Percentiles rank a stretch among this genome's conserved stretches.
These are phyloP conservation scores for Zaprionus capensis DNA, from an alignment of 1,140 invertebrate species.

Conservation along the genomic window DNA sequence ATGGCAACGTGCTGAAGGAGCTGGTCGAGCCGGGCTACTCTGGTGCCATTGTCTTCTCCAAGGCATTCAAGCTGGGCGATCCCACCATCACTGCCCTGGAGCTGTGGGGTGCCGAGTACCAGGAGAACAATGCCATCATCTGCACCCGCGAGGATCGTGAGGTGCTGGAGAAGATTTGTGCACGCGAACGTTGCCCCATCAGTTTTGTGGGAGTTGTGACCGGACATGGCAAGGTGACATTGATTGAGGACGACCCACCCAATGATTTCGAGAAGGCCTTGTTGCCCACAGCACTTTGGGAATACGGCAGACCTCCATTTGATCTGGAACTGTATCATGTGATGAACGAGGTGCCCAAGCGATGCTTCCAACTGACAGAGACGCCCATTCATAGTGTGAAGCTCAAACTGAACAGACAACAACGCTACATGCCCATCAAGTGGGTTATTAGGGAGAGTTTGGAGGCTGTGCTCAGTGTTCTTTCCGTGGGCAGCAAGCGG, in stretches of 20 bases:
- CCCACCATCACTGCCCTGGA: slow-evolving; percentile 96
- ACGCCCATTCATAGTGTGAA: slow-evolving; percentile 75
- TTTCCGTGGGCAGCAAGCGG: slow-evolving; percentile 96
- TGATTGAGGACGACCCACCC: slow-evolving; percentile 87
- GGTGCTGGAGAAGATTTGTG: slow-evolving; percentile 90
- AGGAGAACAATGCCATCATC: slow-evolving; percentile 97
- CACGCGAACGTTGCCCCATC: slow-evolving; percentile 95
- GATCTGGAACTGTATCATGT: slow-evolving; percentile 95
- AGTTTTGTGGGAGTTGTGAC: slow-evolving; percentile 97
- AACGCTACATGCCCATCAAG: too few relatives aligned
- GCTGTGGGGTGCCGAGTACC: slow-evolving; percentile 99
- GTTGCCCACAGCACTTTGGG: slow-evolving; percentile 6
- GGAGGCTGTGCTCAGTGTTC: slow-evolving; percentile 90
- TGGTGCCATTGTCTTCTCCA: slow-evolving; percentile 95
- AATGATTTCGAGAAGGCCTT: slow-evolving; percentile 80
- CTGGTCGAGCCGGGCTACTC: slow-evolving; percentile 92
- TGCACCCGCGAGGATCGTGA: slow-evolving; percentile 88
- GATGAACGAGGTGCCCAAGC: slow-evolving; percentile 88
- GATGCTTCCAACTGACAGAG: slow-evolving; percentile 57
- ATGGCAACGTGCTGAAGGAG: slow-evolving; percentile 99
- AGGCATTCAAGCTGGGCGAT: slow-evolving; percentile 96
- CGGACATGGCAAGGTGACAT: slow-evolving; percentile 92
- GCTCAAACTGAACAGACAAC: not conserved
- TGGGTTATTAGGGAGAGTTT: too few relatives aligned
- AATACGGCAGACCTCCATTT: slow-evolving; percentile 85